Evolutionary conservation across 2,797 vertebrate genomes (phyloP).

Genomic region (Podargus strigoides): DNA sequence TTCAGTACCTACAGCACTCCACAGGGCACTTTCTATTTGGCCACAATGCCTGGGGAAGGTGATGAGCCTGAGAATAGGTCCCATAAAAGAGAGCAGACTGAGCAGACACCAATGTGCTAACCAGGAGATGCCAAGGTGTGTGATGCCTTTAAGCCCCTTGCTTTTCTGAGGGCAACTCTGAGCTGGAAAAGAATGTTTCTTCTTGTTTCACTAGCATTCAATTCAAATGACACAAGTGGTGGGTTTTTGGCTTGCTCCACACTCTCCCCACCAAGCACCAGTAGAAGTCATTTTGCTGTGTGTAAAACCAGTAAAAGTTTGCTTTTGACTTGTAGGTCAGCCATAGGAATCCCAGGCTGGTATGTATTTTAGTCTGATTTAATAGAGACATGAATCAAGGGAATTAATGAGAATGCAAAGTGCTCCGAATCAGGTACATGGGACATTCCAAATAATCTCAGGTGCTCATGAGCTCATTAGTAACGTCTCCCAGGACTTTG

Average conservation of each 20-base stretch:
- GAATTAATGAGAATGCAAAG: not conserved
- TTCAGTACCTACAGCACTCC: not conserved
- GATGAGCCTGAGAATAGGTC: not conserved
- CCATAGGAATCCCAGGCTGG: too few species aligned
- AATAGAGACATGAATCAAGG: not conserved
- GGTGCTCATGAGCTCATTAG: not conserved
- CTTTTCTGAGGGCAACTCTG: not conserved
- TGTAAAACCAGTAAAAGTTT: not conserved
- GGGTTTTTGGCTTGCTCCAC: not conserved
- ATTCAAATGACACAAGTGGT: not conserved
- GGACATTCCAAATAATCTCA: not conserved
- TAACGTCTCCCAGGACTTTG: not conserved
- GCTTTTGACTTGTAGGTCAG: not conserved
- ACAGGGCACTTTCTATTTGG: not conserved
- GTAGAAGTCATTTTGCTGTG: not conserved
- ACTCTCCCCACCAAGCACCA: not conserved
- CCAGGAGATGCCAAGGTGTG: rapidly evolving
- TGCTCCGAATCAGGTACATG: not conserved
- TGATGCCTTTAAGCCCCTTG: rapidly evolving
- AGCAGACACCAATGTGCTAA: rapidly evolving
- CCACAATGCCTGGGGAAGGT: not conserved
- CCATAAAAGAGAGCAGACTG: not conserved
- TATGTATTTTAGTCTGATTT: not conserved
- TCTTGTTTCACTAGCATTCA: not conserved
- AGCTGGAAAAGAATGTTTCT: not conserved